Conservation (phyloP, 2,888 invertebrate genomes). For the Acheta domesticus region DNA sequence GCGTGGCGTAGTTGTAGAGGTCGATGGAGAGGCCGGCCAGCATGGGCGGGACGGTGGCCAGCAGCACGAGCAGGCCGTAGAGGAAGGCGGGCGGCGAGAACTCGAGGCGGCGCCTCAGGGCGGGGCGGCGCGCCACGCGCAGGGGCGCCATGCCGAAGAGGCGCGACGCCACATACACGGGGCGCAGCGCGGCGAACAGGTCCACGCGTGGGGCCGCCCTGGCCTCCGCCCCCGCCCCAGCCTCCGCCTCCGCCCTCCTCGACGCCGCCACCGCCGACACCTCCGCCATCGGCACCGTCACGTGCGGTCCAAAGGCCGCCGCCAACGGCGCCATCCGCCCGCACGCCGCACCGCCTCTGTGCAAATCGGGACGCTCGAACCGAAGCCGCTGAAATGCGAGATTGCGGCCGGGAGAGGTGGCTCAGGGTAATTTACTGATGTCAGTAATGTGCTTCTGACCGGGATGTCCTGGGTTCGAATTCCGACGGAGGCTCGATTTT, state of each 20-base stretch:
- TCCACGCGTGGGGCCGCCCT: background rate
- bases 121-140: background rate
- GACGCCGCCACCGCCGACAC: too few species aligned
- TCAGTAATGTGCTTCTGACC: too few species aligned
- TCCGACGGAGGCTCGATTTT: too few species aligned
- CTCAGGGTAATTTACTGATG: too few species aligned
- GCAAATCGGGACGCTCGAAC: too few species aligned
- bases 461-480: too few species aligned
- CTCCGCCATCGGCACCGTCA: too few species aligned
- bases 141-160: background rate
- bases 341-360: too few species aligned
- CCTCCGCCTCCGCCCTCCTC: background rate
- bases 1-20: constrained; percentile 18
- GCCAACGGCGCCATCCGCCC: too few species aligned
- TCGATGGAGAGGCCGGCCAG: constrained; percentile 20
- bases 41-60: constrained; percentile 11
- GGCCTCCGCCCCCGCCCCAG: background rate
- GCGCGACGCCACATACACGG: background rate
- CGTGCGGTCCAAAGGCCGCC: too few species aligned
- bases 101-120: background rate
- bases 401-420: too few species aligned
- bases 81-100: background rate
- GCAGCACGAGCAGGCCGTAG: constrained; percentile 21
- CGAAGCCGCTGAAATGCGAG: too few species aligned
- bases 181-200: background rate